Base-by-base conservation (phyloP, 2,888 invertebrate species). In the Heterodera filipjevi region DNA sequence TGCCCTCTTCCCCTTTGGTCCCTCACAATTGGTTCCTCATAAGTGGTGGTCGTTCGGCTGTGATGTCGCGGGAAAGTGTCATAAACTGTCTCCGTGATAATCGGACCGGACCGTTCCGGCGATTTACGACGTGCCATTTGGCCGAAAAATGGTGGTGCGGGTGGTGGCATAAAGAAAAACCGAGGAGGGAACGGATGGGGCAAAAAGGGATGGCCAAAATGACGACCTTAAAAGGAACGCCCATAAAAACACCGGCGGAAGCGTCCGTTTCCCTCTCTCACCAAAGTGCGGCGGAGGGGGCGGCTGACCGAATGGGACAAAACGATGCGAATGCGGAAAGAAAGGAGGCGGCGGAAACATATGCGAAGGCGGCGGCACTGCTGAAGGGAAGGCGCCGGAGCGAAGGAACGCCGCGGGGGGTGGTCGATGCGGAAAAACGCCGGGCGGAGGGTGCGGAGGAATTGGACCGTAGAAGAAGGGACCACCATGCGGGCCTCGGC, bases 121-220 rank as follows among this genome's bases (percentile, higher is more conserved):
- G 75, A 75, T 32, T 75, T 75, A 22, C 66, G 75, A 22, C 74
- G 46, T 10, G 49, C 27, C 19, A 71, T 66, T n/a, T 86, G 86
- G n/a, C 87, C 83, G 77, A 83, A 77, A 90, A 90, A 68, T 89
- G 90, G 79, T 91, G 91, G 71, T 91, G 91, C 46, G 88, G 92
- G 85, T 85, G 91, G 90, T 80, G 82, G 92, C 90, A 46, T 91
- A 30, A 75, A 75, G 59, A 66, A 75, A 12, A 68, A 30, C 8
- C 75, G 75, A 35, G 68, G 66, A 30, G 68, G 66, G 46, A 83
- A 82, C 19, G 82, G 82, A 39, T 83, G 85, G 16, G 82, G 84
- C 79, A 82, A 79, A 79, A 83, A 84, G 46, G 49, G 75, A 64
- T 32, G 59, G 27, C 59, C 77, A 53, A 75, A 46, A n/a, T 64